These are phyloP conservation scores for Oppia nitens DNA, from an alignment of 1,140 invertebrate species.

Conservation along the genomic window DNA sequence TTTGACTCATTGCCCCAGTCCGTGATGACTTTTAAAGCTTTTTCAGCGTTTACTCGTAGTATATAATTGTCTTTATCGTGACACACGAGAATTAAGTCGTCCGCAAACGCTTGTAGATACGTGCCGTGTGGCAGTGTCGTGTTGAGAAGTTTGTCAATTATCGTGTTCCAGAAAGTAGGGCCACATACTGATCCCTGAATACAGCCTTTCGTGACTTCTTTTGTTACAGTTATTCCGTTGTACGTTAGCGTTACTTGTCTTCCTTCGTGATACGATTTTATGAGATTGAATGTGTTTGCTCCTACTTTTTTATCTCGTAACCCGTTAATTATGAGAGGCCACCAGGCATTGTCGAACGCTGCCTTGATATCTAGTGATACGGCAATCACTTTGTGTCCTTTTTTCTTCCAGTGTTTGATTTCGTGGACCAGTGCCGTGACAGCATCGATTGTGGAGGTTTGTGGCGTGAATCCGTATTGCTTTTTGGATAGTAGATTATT, in stretches of 20 bases:
- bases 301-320: background rate
- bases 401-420: background rate
- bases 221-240: background rate
- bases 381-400: background rate
- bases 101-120: too few species aligned
- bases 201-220: background rate
- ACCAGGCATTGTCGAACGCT: slow-evolving; percentile 5
- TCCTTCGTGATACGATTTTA: background rate
- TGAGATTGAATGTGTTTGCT: background rate
- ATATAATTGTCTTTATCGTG: too few species aligned
- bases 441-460: slow-evolving; percentile 3
- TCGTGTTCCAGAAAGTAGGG: slow-evolving; percentile 13
- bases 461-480: slow-evolving; percentile 12
- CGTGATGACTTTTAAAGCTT: too few species aligned
- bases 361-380: background rate
- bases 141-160: slow-evolving; percentile 12
- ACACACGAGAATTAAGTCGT: too few species aligned
- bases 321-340: background rate
- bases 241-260: background rate
- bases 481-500: slow-evolving; percentile 2
- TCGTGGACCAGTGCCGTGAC: background rate
- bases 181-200: slow-evolving; percentile 7
- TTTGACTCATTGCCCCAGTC: too few species aligned
- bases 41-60: too few species aligned
- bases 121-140: too few species aligned